phyloP scores from a whole-genome alignment of 1,140 invertebrate genomes.

The Oscheius sp. region DNA sequence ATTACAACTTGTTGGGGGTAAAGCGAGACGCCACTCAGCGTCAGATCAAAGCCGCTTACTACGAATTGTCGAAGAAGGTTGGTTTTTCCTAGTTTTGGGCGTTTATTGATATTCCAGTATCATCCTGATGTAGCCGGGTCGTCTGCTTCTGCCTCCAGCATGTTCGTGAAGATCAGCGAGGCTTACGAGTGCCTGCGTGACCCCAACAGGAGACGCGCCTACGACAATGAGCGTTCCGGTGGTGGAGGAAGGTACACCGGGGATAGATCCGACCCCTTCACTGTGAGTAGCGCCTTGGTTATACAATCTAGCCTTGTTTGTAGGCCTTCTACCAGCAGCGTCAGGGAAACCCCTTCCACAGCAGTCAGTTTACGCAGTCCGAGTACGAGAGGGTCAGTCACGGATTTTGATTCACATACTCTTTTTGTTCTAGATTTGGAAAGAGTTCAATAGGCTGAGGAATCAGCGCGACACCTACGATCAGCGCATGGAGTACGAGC shows the following conservation, averaged over 20 bases:
- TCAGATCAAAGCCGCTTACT: neutral
- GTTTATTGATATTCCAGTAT: neutral
- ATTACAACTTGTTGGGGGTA: neutral
- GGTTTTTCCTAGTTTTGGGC: neutral
- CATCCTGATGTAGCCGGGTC: neutral
- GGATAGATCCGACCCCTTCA: neutral
- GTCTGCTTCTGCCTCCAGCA: neutral
- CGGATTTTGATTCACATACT: neutral
- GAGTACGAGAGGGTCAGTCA: neutral
- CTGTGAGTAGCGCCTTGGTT: neutral
- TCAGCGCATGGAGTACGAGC: neutral
- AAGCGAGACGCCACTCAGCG: neutral
- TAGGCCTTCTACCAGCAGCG: neutral
- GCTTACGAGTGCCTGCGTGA: neutral
- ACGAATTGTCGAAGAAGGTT: neutral
- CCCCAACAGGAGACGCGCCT: neutral
- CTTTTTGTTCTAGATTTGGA: neutral
- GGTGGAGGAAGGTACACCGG: neutral
- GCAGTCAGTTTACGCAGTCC: neutral
- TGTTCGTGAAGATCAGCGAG: neutral
- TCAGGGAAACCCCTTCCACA: neutral
- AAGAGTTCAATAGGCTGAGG: conserved; percentile 1
- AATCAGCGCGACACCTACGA: neutral
- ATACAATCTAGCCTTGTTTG: too few species aligned
- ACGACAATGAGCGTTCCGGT: neutral